Conservation (phyloP, 2,888 invertebrate genomes). For the Cyaniris semiargus region DNA sequence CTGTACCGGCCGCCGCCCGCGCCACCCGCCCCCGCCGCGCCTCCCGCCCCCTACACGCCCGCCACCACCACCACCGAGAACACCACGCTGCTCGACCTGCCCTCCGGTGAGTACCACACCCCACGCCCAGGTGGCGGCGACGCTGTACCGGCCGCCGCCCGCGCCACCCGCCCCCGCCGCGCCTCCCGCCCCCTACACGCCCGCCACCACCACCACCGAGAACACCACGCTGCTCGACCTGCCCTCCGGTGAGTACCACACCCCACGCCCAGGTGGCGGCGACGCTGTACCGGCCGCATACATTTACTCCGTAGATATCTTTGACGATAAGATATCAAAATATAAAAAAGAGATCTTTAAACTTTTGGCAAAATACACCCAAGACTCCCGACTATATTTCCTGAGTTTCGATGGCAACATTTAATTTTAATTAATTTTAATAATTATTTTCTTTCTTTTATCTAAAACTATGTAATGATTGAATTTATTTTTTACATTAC, state of each 20-base stretch:
- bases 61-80: constrained; percentile 66
- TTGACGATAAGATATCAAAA: too few relatives aligned
- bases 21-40: constrained; percentile 46
- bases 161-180: constrained; percentile 50
- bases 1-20: constrained; percentile 83
- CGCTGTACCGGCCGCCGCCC: constrained; percentile 84
- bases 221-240: constrained; percentile 63
- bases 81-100: constrained; percentile 61
- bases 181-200: constrained; percentile 55
- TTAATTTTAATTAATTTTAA: too few relatives aligned
- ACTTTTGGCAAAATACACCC: too few relatives aligned
- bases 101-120: constrained; percentile 68
- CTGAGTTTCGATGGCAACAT: too few relatives aligned
- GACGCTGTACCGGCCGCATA: constrained; percentile 83
- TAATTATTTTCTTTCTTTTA: too few relatives aligned
- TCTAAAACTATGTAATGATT: too few relatives aligned
- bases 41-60: constrained; percentile 58
- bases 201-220: constrained; percentile 65
- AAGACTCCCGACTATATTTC: too few relatives aligned
- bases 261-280: too few relatives aligned
- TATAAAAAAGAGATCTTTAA: too few relatives aligned
- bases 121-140: constrained; percentile 86
- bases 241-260: constrained; percentile 65
- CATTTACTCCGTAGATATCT: too few relatives aligned
- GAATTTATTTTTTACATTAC: too few relatives aligned